Base-by-base conservation (phyloP, 1,140 invertebrate genomes). In the Drosophila saltans region DNA sequence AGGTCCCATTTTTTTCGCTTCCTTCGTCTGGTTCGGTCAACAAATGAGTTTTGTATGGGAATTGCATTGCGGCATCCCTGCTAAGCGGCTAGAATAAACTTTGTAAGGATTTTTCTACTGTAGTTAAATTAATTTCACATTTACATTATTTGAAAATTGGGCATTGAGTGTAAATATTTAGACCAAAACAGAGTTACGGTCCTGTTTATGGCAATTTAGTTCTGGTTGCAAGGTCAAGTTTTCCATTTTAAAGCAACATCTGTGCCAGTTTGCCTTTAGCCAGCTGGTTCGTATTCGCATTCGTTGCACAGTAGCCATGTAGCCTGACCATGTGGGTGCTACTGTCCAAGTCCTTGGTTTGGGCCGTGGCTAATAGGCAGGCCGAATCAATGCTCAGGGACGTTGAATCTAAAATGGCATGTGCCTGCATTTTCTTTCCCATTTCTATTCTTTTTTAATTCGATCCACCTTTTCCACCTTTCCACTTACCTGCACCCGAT, bases 61-160 rank as follows among this genome's bases (percentile, higher is more conserved):
- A 63, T 75, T 45, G 59, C 28, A 36, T 28, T 55, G 28, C 3
- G 45, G 48, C 58, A 59, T 56, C 41, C 75, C 61, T 24, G 66
- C 74, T 45, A 75, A 36, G 84, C 84, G 80, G 67, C 84, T 57
- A 74, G 89, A 77, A 66, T 48, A 21, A 52, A 41, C 43, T 36
- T 28, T 7, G 39, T 28, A 30, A 48, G 28, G 3, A 16, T 45
- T 45, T 16, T 30, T 58, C 21, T 71, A 85, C 81, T 85, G 78
- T 81, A 85, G 75, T 71, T 45, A 88, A 88, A 89, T 89, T 83
- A 88, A 83, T 83, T 88, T 88, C 74, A 72, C 80, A 88, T 88
- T 86, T 75, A 65, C 60, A 69, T 83, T 41, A 48, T 48, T 2
- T 7, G 43, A 48, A 62, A 60, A 39, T 61, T 66, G 57, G 66